Evolutionary conservation across 2,113 vertebrate species (phyloP), one percentile per base, ranked within the genome.

Genomic region (Nibea albiflora): DNA sequence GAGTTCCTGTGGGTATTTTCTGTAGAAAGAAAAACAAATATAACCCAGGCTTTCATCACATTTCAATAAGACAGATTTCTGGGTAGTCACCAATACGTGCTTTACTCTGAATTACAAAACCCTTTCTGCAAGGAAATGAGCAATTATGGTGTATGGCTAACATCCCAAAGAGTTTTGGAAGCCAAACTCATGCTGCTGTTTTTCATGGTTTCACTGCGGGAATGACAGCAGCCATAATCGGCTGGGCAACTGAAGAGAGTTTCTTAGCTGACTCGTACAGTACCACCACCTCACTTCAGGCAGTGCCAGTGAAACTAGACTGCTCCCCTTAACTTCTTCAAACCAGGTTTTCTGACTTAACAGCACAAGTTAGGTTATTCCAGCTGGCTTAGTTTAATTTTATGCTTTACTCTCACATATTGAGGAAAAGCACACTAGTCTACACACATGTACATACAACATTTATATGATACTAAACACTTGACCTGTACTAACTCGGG

Each of bases 121-220:
- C 60, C 2, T 56, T 76, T 11, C 46, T 68, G 44, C 22, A 46
- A 24, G 54, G 73, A 85, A 73, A 76, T 80, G 3, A 31, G 63
- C 44, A 82, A 90, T 89, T 84, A 76, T 84, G 50, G 80, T 11
- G 14, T 44, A 74, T 76, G 88, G 86, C 31, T 79, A 83, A 68
- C 39, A 46, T 78, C 83, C 66, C 44, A 49, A 49, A 78, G 47
- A 57, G 42, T 74, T 63, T 67, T 26, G 26, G 17, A 64, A 74
- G 73, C 80, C 69, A 65, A 67, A 81, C n/a, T 73, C 28, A 57
- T 64, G 78, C 22, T 70, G 63, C 64, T 42, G 58, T 76, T 69
- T 77, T 65, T 81, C 60, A 56, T 81, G 66, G 44, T 73, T 88
- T 84, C 62, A 66, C 46, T 39, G 61, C n/a, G 26, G 46, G 24